Base-by-base conservation (phyloP, 2,888 invertebrate genomes). In the Cosmia pyralina region DNA sequence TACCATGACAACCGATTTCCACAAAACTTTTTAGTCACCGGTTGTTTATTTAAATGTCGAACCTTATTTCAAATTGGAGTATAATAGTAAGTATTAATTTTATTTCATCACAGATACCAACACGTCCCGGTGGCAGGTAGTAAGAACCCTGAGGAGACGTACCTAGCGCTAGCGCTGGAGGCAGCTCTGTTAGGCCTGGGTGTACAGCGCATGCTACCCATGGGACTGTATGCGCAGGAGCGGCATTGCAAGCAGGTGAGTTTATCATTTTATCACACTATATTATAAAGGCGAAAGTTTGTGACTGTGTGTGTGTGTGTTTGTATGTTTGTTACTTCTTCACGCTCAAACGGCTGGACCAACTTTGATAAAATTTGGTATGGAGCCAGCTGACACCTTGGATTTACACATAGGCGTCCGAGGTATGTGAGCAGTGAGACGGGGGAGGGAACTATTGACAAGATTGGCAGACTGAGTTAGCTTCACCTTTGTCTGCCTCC, bases 101-200 rank as follows among this genome's bases (percentile, higher is more conserved):
- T 0, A 38, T 58, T 57, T 17, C 2, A 15, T n/a, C 65, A 10
- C 87, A 97, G 97, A 95, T 98, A 98, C 88, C 97, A 98, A 85
- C 98, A 98, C 90, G 97, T 98, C 7, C 97, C 97, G 2, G 97
- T 98, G 28, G 97, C 98, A 0, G 97, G 97, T 70, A 97, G 97
- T 68, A 96, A 97, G 75, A 98, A 98, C 92, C 97, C 97, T 4
- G 97, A 97, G 48, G 98, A 98, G 93, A 97, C 97, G 0, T 97
- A 97, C 90, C 96, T 98, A 65, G 97, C 97, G 4, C 92, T 98
- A 68, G 98, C 98, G 22, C 94, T 98, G 77, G 98, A 98, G 92
- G 98, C 98, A 0, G 98, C 98, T 1, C 95, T 98, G 1, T 97
- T 98, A 44, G 98, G 98, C 0, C 94, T 98, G 17, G 98, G 98